phyloP scores from a whole-genome alignment of 2,113 vertebrate genomes.

The Callithrix jacchus region DNA sequence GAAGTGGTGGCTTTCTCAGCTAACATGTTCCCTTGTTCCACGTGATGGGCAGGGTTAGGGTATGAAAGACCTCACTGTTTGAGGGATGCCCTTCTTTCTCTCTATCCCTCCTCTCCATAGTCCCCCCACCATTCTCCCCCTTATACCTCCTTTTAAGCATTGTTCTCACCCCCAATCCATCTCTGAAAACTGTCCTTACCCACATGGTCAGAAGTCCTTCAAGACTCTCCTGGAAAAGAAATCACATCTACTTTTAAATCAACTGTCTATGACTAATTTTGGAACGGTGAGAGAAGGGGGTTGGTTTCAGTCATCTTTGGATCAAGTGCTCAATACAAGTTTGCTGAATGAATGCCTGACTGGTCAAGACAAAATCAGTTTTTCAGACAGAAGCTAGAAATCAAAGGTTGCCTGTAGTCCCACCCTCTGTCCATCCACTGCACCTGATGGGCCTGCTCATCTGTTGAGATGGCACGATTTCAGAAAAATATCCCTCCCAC shows the following conservation, averaged over 20 bases:
- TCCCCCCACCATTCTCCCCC: background rate
- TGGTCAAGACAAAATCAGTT: background rate
- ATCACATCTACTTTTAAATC: conserved; percentile 42
- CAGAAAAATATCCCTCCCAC: background rate
- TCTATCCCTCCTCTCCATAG: background rate
- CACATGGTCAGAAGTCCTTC: background rate
- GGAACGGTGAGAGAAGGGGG: background rate
- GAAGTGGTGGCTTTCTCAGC: background rate
- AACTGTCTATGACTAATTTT: conserved; percentile 48
- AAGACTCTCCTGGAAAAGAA: conserved; percentile 27
- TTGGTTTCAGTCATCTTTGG: conserved; percentile 14
- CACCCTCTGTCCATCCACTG: background rate
- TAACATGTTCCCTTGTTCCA: background rate
- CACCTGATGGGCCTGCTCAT: background rate
- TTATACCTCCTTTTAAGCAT: background rate
- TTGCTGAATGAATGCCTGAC: conserved; percentile 38
- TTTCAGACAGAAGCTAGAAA: background rate
- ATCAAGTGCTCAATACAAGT: background rate
- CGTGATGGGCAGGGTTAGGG: background rate
- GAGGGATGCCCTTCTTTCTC: background rate
- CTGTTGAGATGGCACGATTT: background rate
- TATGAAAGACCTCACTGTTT: background rate
- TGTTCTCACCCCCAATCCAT: background rate
- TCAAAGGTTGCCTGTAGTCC: background rate
- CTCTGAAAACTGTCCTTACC: conserved; percentile 24